Evolutionary conservation across 2,113 vertebrate genomes (phyloP), one percentile per base, ranked within the genome.

Genomic region (Beaufortia kweichowensis): DNA sequence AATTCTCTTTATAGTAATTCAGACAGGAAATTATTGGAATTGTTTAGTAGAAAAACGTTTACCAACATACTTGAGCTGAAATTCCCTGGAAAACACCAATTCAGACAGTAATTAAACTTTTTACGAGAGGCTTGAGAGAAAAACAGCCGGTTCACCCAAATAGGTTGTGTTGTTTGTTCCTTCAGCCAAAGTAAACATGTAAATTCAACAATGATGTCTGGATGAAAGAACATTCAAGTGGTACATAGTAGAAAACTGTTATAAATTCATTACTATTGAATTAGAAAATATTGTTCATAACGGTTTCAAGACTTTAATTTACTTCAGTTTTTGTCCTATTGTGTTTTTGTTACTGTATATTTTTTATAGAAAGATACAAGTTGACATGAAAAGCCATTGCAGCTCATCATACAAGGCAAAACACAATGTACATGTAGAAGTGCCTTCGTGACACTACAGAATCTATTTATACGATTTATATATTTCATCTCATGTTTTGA

Each of bases 121-220:
- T 88, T 90, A 88, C 81, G 71, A 82, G 87, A 84, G 75, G 59
- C 77, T 66, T 50, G 53, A 82, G 50, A 10, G 80, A 84, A 75
- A 88, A 88, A 87, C 82, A 83, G 41, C 83, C 62, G 77, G 79
- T 68, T 61, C 80, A 77, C 85, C 86, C 87, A 90, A 88, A 84
- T 89, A 86, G 83, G 81, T 84, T 89, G 90, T 72, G 86, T 84
- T 83, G 85, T 67, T 84, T 87, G 83, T 90, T 87, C 86, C 86
- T 92, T 91, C 80, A 86, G 86, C 88, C 83, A 86, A 87, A 85
- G 84, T 88, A 90, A 89, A 91, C 86, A 89, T 73, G 84, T 84
- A 88, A 90, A 90, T 84, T 73, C 69, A 82, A 86, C 81, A 80
- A 88, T 79, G 77, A 84, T 83, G 76, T 84, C 71, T 75, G 74